A percentile compares a stretch with the other conserved stretches of the same genome.
These are phyloP conservation scores for Paraescarpia echinospica DNA, from an alignment of 1,140 invertebrate genomes.

Conservation along the genomic window DNA sequence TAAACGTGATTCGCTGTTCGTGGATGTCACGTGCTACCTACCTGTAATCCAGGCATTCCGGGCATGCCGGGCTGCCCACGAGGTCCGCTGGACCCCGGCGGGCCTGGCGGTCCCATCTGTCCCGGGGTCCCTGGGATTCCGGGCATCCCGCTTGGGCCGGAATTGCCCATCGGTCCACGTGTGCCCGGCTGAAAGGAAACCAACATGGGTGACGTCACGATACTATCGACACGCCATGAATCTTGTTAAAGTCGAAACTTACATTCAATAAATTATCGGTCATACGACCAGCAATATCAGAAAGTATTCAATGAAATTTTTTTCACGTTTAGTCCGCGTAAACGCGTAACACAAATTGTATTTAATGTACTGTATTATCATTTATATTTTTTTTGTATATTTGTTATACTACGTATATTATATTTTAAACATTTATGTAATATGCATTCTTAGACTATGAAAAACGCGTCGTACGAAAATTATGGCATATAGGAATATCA, in stretches of 20 bases:
- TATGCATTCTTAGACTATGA: too few species aligned
- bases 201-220: background rate
- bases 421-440: background rate
- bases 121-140: constrained; percentile 47
- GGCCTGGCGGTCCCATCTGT: constrained; percentile 41
- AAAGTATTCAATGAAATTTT: background rate
- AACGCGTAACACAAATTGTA: background rate
- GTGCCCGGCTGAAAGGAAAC: constrained; percentile 24
- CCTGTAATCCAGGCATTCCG: constrained; percentile 36
- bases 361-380: background rate
- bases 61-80: constrained; percentile 35
- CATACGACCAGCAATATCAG: background rate
- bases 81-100: constrained; percentile 39
- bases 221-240: background rate
- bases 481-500: background rate
- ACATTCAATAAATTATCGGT: background rate
- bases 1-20: background rate
- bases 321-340: too few species aligned
- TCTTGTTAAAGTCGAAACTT: background rate
- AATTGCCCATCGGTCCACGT: constrained; percentile 43
- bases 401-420: too few species aligned
- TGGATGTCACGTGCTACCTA: constrained; percentile 19
- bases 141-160: constrained; percentile 41
- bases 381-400: too few species aligned
- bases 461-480: too few species aligned